Percentiles rank a stretch among this genome's conserved stretches.
These are phyloP conservation scores for Protaetia brevitarsis DNA, from an alignment of 1,140 invertebrate species.

Conservation along the genomic window DNA sequence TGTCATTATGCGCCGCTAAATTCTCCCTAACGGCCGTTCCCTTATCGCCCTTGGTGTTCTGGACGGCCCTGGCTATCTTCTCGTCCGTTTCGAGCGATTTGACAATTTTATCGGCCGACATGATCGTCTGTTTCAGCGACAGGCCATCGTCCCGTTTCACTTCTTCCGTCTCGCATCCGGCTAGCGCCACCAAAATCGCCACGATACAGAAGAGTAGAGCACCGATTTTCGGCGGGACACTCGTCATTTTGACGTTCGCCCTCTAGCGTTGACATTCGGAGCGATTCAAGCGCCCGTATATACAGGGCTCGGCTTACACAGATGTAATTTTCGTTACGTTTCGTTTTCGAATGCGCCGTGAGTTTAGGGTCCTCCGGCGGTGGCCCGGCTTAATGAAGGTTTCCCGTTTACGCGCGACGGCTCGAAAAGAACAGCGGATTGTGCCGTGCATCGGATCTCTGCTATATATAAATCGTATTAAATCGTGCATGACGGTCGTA, in stretches of 20 bases:
- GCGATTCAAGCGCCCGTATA: too few species aligned
- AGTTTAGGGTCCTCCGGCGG: too few species aligned
- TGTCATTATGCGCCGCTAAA: background rate
- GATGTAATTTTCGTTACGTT: too few species aligned
- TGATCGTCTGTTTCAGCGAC: background rate
- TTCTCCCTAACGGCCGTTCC: background rate
- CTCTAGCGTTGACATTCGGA: background rate
- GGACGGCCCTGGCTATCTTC: background rate
- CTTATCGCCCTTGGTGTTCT: background rate
- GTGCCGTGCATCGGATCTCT: too few species aligned
- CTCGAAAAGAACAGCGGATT: too few species aligned
- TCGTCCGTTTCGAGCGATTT: background rate
- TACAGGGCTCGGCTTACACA: too few species aligned
- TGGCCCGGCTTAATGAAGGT: too few species aligned
- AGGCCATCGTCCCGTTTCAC: background rate
- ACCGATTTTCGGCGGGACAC: background rate
- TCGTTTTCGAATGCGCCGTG: too few species aligned
- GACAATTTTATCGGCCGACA: background rate
- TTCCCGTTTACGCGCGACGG: too few species aligned
- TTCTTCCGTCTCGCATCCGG: background rate
- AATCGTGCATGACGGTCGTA: too few species aligned
- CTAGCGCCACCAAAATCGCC: background rate
- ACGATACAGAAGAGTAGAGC: background rate
- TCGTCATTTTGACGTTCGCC: background rate
- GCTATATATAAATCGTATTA: too few species aligned